A percentile compares a stretch with the other conserved stretches of the same genome.
These are phyloP conservation scores for Oxyruncus cristatus DNA, from an alignment of 2,113 vertebrate species.

Conservation along the genomic window DNA sequence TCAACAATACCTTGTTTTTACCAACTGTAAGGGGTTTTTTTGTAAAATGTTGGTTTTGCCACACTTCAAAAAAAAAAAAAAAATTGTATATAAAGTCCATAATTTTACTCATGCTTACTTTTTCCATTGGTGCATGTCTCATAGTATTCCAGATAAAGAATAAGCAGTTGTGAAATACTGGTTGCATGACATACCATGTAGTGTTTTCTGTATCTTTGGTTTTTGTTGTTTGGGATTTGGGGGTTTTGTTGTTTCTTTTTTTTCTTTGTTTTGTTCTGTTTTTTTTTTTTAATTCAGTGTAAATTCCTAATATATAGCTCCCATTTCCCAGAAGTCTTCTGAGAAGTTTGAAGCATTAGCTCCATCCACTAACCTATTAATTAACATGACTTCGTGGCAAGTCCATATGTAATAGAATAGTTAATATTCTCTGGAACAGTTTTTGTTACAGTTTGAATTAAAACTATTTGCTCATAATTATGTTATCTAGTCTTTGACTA, in stretches of 20 bases:
- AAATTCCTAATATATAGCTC: background rate
- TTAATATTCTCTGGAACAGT: background rate
- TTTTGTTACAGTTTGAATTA: background rate
- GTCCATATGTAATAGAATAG: background rate
- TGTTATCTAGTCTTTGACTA: background rate
- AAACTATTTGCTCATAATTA: background rate
- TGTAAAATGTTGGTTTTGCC: background rate
- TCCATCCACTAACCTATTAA: background rate
- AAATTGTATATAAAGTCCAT: background rate
- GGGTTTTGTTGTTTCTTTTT: background rate
- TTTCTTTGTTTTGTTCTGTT: background rate
- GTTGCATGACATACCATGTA: accelerated
- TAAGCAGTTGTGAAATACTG: background rate
- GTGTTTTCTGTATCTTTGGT: background rate
- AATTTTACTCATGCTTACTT: background rate
- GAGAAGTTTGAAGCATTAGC: background rate
- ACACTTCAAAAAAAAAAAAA: background rate
- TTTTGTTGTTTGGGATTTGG: accelerated
- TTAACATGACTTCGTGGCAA: background rate
- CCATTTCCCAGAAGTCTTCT: background rate
- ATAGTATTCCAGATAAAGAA: background rate
- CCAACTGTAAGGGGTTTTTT: background rate
- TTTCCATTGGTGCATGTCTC: background rate
- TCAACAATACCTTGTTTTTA: background rate
- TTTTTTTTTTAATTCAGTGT: accelerated